phyloP scores from a whole-genome alignment of 2,888 invertebrate genomes.

The Erebia palarica region DNA sequence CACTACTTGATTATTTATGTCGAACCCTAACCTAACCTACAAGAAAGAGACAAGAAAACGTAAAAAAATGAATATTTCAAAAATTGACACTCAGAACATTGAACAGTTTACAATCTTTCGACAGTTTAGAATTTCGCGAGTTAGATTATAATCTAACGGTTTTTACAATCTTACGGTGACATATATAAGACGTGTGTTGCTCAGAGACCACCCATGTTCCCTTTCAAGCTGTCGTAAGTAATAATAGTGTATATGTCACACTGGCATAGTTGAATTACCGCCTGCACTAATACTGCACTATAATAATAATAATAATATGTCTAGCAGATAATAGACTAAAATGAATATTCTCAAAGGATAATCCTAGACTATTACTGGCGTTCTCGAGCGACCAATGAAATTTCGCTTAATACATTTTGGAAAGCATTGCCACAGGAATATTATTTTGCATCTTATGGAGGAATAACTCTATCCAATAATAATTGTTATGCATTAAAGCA shows the following conservation, averaged over 20 bases:
- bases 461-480: background rate
- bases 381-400: background rate
- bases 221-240: background rate
- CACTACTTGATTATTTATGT: too few relatives aligned
- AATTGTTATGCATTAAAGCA: too few relatives aligned
- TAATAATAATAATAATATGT: too few relatives aligned
- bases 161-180: too few relatives aligned
- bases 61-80: too few relatives aligned
- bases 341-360: constrained; percentile 16
- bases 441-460: background rate
- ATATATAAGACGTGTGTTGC: too few relatives aligned
- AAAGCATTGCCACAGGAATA: background rate
- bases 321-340: constrained; percentile 3
- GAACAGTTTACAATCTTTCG: too few relatives aligned
- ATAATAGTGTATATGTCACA: background rate
- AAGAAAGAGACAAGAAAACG: too few relatives aligned
- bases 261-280: constrained; percentile 5
- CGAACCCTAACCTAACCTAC: too few relatives aligned
- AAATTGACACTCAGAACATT: too few relatives aligned
- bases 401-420: background rate
- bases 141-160: too few relatives aligned
- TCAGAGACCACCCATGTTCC: background rate
- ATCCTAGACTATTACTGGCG: background rate
- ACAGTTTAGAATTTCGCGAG: too few relatives aligned
- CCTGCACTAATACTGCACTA: background rate